phyloP scores from a whole-genome alignment of 2,797 vertebrate species.

The Gymnothorax reevesii region DNA sequence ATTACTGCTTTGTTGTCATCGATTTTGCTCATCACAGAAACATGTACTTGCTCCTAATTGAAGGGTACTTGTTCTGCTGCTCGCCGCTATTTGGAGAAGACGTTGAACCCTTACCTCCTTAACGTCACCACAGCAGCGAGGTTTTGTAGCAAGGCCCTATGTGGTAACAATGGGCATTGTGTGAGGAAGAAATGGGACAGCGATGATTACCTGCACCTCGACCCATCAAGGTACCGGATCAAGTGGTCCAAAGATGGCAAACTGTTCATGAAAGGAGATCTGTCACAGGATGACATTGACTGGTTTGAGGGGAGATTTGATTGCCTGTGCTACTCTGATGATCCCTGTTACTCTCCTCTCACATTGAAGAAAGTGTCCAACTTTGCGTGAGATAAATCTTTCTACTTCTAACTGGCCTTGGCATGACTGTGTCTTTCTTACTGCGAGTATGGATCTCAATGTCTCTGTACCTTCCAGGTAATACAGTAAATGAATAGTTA shows the following conservation, averaged over 20 bases:
- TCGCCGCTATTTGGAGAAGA: constrained; percentile 52
- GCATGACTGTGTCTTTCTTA: constrained; percentile 37
- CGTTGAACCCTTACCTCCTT: constrained; percentile 78
- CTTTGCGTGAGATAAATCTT: background rate
- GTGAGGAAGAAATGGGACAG: constrained; percentile 74
- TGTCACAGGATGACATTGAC: constrained; percentile 68
- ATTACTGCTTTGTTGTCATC: background rate
- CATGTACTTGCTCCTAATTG: background rate
- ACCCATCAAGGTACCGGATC: constrained; percentile 67
- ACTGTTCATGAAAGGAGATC: constrained; percentile 63
- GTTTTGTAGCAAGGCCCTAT: constrained; percentile 75
- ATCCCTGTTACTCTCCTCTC: constrained; percentile 39
- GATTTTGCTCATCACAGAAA: background rate
- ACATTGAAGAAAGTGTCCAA: constrained; percentile 22
- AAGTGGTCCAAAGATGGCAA: constrained; percentile 41
- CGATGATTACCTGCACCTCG: constrained; percentile 78
- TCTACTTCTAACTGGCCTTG: constrained; percentile 15
- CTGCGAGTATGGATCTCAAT: constrained; percentile 5
- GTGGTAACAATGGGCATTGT: constrained; percentile 70
- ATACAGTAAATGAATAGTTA: background rate
- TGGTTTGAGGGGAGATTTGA: constrained; percentile 66
- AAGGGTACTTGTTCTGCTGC: constrained; percentile 61
- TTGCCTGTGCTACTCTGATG: constrained; percentile 70
- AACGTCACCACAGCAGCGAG: constrained; percentile 76
- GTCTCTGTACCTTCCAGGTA: background rate